phyloP scores from a whole-genome alignment of 2,113 vertebrate species.

The Seriola dumerili region DNA sequence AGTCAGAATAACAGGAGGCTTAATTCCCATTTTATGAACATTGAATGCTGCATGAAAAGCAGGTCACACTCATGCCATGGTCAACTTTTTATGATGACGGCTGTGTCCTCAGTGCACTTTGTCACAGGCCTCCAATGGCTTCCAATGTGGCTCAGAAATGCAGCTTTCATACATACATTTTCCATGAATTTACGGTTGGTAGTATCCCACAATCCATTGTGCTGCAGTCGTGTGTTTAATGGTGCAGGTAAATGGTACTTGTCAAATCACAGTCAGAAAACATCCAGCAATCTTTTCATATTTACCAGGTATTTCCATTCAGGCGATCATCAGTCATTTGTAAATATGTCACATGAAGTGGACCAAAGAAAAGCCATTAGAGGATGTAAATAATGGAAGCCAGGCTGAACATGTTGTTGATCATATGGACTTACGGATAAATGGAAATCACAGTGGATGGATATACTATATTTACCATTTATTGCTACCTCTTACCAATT shows the following conservation, averaged over 20 bases:
- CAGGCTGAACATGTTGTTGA: neutral
- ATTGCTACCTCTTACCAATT: no score
- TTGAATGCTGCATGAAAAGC: neutral
- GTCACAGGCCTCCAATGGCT: neutral
- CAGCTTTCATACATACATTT: neutral
- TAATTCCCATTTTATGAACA: neutral
- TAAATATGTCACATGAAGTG: neutral
- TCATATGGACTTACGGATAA: neutral
- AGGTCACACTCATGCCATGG: neutral
- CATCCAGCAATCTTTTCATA: neutral
- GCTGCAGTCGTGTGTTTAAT: neutral
- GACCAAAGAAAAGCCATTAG: neutral
- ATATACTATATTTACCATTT: no score
- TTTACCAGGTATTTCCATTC: conserved; percentile 20
- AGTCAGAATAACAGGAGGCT: neutral
- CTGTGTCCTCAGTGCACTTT: neutral
- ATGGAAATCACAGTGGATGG: neutral
- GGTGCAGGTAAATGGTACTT: neutral
- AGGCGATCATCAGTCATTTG: neutral
- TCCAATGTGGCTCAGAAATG: neutral
- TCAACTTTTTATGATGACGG: neutral
- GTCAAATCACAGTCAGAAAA: neutral
- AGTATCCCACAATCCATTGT: neutral
- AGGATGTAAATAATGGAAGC: conserved; percentile 25
- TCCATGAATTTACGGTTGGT: neutral